A percentile compares a stretch with the other conserved stretches of the same genome.
Conservation (phyloP, 2,888 invertebrate genomes). For the Rhodophaea formosa region DNA sequence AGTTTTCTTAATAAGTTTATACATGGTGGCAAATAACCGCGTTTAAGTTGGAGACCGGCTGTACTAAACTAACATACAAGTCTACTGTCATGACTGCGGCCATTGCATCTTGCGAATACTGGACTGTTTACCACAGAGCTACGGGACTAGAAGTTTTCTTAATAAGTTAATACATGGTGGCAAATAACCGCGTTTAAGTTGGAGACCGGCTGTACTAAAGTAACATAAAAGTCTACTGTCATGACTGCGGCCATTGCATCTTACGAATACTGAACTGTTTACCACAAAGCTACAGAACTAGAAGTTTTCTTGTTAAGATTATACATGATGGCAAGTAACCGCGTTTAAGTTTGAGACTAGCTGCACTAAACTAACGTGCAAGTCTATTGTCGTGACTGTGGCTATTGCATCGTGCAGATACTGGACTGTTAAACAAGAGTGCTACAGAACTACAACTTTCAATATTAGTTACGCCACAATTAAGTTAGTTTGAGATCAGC, state of each 20-base stretch:
- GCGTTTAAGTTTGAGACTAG: slow-evolving; percentile 40
- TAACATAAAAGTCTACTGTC: slow-evolving; percentile 57
- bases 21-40: no score
- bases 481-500: no score
- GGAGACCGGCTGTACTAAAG: slow-evolving; percentile 55
- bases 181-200: slow-evolving; percentile 24
- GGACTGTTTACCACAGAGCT: slow-evolving; percentile 24
- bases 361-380: slow-evolving; percentile 59
- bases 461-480: no score
- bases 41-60: no score
- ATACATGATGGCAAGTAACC: no score
- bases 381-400: slow-evolving; percentile 49
- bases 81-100: slow-evolving; percentile 49
- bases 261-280: slow-evolving; percentile 45
- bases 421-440: slow-evolving; percentile 28
- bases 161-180: no score
- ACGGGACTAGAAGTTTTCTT: slow-evolving; percentile 12
- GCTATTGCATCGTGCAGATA: slow-evolving; percentile 53
- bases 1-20: no score
- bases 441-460: slow-evolving; percentile 17
- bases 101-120: slow-evolving; percentile 51
- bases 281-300: slow-evolving; percentile 16
- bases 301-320: neutral
- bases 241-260: slow-evolving; percentile 48
- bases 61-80: no score